phyloP scores from a whole-genome alignment of 2,113 vertebrate genomes.

The Neodontobutis hainanensis region DNA sequence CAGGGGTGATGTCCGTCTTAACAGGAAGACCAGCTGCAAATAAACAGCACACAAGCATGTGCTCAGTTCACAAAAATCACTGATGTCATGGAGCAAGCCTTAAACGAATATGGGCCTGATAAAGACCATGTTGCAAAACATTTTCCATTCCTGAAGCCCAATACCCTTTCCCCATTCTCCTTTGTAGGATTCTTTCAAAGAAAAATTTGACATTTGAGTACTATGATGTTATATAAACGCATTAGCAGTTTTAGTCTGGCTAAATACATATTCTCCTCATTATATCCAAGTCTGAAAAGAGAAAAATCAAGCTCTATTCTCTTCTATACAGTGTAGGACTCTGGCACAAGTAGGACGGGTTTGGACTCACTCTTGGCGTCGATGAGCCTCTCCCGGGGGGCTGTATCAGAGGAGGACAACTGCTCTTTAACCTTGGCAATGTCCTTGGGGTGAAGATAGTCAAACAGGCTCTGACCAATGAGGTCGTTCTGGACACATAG shows the following conservation, averaged over 20 bases:
- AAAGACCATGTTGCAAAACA: not conserved
- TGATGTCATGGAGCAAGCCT: slow-evolving; percentile 2
- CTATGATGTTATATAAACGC: too few relatives aligned
- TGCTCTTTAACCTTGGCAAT: slow-evolving; percentile 99
- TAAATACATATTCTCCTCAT: too few relatives aligned
- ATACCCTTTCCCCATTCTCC: not conserved
- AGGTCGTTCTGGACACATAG: slow-evolving; percentile 85
- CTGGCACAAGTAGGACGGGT: not conserved
- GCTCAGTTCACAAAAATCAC: slow-evolving; percentile 4
- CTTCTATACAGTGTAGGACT: not conserved
- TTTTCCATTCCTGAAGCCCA: not conserved
- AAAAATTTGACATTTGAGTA: too few relatives aligned
- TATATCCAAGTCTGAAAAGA: not conserved
- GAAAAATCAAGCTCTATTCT: not conserved
- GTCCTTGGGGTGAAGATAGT: slow-evolving; percentile 99
- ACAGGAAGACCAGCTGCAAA: slow-evolving; percentile 93
- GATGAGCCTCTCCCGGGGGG: slow-evolving; percentile 94
- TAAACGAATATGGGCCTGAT: not conserved
- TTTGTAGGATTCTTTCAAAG: too few relatives aligned
- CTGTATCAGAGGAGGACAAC: slow-evolving; percentile 95
- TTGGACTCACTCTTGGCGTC: slow-evolving; percentile 92
- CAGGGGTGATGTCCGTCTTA: slow-evolving; percentile 95
- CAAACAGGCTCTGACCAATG: slow-evolving; percentile 98
- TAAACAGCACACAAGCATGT: slow-evolving; percentile 3
- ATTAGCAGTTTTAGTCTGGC: too few relatives aligned